Evolutionary conservation across 2,797 vertebrate genomes (phyloP).

Genomic region (Tadarida brasiliensis): DNA sequence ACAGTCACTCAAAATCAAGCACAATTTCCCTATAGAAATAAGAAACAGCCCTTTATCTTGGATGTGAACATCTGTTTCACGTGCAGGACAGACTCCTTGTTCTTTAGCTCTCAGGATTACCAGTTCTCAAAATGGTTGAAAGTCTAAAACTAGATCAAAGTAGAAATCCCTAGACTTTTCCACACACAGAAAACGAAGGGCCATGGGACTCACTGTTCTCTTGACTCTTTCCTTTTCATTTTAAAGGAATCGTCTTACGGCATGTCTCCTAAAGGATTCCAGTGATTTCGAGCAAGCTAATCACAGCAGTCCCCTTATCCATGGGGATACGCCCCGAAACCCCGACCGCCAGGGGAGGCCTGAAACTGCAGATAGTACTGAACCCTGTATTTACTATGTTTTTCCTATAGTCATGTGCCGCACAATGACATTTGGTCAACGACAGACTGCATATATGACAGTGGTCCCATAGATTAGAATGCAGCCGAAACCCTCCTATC

Average conservation of each 20-base stretch:
- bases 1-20: not conserved
- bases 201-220: not conserved
- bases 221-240: not conserved
- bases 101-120: not conserved
- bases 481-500: not conserved
- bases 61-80: not conserved
- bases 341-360: not conserved
- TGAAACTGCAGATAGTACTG: not conserved
- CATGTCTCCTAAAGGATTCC: not conserved
- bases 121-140: not conserved
- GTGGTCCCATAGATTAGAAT: not conserved
- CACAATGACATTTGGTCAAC: not conserved
- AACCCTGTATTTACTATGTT: not conserved
- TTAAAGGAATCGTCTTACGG: not conserved
- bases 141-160: conserved; percentile 37
- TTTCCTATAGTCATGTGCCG: not conserved
- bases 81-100: not conserved
- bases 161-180: not conserved
- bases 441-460: not conserved
- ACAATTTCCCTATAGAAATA: not conserved
- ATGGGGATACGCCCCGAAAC: not conserved
- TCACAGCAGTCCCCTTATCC: not conserved
- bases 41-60: not conserved
- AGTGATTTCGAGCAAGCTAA: not conserved
- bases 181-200: not conserved